phyloP scores from a whole-genome alignment of 2,888 invertebrate species.

The Sylvicola cinctus region DNA sequence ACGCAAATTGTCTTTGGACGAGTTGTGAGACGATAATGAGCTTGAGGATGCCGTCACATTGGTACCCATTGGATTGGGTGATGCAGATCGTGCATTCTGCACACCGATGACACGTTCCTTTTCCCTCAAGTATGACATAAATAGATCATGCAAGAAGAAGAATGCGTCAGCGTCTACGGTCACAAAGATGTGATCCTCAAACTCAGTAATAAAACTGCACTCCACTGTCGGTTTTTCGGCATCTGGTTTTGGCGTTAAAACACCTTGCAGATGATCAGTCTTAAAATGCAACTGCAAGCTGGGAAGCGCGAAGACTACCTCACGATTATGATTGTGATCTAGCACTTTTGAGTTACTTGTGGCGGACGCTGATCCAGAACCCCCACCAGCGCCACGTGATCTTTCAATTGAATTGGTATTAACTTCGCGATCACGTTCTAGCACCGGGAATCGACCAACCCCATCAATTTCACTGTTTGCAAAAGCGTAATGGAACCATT shows the following conservation, averaged over 20 bases:
- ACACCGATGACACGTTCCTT: constrained; percentile 49
- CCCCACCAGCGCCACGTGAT: constrained; percentile 23
- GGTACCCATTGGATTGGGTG: constrained; percentile 18
- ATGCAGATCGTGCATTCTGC: constrained; percentile 21
- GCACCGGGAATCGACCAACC: constrained; percentile 80
- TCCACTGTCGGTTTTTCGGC: constrained; percentile 76
- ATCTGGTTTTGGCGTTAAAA: constrained; percentile 42
- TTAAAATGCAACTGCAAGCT: constrained; percentile 81
- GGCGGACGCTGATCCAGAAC: constrained; percentile 15
- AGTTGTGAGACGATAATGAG: constrained; percentile 2
- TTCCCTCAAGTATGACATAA: constrained; percentile 88
- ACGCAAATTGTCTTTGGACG: neutral
- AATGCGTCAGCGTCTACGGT: constrained; percentile 97
- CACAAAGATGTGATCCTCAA: constrained; percentile 95
- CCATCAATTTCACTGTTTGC: constrained; percentile 87
- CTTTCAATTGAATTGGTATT: constrained; percentile 34
- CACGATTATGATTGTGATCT: constrained; percentile 65
- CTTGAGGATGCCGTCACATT: neutral
- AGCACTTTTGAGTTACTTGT: constrained; percentile 42
- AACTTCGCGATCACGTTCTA: constrained; percentile 53
- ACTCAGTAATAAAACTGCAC: constrained; percentile 95
- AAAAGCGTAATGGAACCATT: constrained; percentile 96
- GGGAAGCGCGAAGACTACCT: constrained; percentile 92
- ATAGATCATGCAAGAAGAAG: constrained; percentile 91
- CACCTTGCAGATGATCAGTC: constrained; percentile 75